These are phyloP conservation scores for Dasyornis broadbenti DNA, from an alignment of 2,113 vertebrate genomes.

Conservation along the genomic window DNA sequence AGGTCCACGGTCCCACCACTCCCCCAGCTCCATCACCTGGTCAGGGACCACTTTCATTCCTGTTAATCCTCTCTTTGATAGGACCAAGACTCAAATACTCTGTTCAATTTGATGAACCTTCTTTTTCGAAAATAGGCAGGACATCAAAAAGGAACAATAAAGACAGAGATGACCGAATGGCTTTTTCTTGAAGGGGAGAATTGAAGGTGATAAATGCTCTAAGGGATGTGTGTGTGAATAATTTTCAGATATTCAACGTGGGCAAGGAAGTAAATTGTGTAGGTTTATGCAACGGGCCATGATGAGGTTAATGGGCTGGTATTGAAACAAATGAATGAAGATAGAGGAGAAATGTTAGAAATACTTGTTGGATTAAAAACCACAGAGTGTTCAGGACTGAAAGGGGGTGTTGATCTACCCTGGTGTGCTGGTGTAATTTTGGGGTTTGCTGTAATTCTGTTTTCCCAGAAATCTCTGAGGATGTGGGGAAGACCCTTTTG, in stretches of 20 bases:
- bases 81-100: neutral
- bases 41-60: neutral
- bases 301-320: neutral
- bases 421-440: neutral
- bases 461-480: slow-evolving; percentile 82
- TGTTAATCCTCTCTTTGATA: neutral
- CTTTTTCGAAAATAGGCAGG: neutral
- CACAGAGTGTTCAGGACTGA: neutral
- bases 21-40: neutral
- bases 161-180: neutral
- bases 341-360: neutral
- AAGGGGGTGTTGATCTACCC: neutral
- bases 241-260: neutral
- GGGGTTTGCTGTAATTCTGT: neutral
- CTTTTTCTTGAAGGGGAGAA: slow-evolving; percentile 31
- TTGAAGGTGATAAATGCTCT: neutral
- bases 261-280: neutral
- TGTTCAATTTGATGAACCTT: neutral
- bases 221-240: neutral
- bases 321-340: neutral
- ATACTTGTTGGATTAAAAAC: neutral
- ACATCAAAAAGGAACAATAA: neutral
- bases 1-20: neutral
- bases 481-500: slow-evolving; percentile 79
- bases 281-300: slow-evolving; percentile 5